Conservation (phyloP, 2,113 vertebrate genomes). For the Connochaetes taurinus region DNA sequence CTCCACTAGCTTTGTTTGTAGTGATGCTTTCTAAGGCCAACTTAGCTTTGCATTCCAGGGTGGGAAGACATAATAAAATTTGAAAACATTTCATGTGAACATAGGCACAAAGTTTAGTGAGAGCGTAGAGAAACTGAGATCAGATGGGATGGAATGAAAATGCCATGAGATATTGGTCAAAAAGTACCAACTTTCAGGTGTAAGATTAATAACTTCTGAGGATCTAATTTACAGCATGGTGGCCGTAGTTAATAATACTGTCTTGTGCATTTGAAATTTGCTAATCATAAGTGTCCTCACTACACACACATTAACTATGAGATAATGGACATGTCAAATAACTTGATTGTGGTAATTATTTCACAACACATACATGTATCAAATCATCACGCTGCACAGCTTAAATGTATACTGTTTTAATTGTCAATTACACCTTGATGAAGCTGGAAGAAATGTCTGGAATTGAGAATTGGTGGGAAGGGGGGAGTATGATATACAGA, state of each 20-base stretch:
- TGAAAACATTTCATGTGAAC: neutral
- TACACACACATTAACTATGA: no score
- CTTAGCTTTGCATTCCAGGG: neutral
- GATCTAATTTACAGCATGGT: no score
- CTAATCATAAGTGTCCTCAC: neutral
- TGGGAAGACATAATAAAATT: neutral
- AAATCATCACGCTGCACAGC: rapidly evolving
- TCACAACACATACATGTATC: neutral
- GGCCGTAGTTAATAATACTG: rapidly evolving
- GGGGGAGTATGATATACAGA: neutral
- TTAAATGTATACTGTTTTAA: neutral
- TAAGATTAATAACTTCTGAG: neutral
- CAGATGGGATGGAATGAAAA: neutral
- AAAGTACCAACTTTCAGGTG: neutral
- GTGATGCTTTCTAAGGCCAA: neutral
- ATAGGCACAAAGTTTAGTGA: rapidly evolving
- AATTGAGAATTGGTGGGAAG: neutral
- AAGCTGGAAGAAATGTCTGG: neutral
- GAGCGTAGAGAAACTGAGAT: neutral
- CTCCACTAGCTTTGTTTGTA: neutral
- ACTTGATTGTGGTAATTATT: neutral
- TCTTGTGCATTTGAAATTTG: neutral
- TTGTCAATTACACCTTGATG: neutral
- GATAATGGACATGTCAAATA: no score
- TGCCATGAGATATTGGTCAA: neutral